Evolutionary conservation across 2,113 vertebrate species (phyloP), one percentile per base, ranked within the genome.

Genomic region (Bubo blakistoni): DNA sequence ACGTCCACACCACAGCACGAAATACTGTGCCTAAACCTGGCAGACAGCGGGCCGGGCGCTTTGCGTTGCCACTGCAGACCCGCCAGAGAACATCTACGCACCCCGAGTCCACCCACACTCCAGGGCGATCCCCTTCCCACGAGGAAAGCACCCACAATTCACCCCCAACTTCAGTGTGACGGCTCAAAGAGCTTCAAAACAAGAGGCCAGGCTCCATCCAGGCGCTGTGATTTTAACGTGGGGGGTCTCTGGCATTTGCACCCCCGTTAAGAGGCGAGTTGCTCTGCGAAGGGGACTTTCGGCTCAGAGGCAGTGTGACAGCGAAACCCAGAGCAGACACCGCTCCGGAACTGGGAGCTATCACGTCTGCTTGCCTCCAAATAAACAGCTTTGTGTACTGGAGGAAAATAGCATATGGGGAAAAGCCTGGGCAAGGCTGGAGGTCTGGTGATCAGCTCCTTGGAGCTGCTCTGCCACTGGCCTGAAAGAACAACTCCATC

Each of bases 151-250:
- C 36, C 44, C 2, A 5, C 16, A 3, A 11, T 9, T 16, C 24
- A 7, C 8, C n/a, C 59, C 51, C 59, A 30, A 4, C 47, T 12
- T 26, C 30, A 5, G 19, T 2, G 2, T 0, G 0, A 0, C 0
- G 24, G 21, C 92, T 54, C 20, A 1, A 7, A 61, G 29, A 58
- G 0, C 71, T 40, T 34, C 38, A 1, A 11, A 29, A 20, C 0
- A 1, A 26, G 27, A 8, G 14, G 17, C 32, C 32, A 10, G 26
- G 6, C 44, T 19, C 6, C 51, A 7, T 1, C 44, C 32, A 4
- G 14, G 3, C 1, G 0, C 58, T 2, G 34, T 0, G 6, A 2
- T 6, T 27, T 44, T 11, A 2, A 17, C 2, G 0, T 0, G 2
- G 24, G 20, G n/a, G 27, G 58, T 24, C 21, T 14, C 24, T 2